Evolutionary conservation across 2,113 vertebrate species (phyloP).

Genomic region (Microcebus tavaratra): DNA sequence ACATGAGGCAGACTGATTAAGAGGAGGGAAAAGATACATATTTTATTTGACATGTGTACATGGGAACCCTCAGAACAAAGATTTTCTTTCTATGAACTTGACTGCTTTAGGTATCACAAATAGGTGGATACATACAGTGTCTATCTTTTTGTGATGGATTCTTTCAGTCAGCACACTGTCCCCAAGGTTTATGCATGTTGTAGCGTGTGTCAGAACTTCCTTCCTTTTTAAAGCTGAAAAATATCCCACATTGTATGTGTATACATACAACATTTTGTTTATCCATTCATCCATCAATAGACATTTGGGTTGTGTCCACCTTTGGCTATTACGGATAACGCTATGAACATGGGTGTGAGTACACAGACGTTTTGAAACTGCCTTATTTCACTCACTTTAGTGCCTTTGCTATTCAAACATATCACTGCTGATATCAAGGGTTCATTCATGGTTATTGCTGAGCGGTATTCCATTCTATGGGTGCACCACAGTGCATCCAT

Average conservation of each 20-base stretch:
- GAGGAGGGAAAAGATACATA: no score
- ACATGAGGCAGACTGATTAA: no score
- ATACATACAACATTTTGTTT: neutral
- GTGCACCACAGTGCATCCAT: neutral
- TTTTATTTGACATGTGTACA: no score
- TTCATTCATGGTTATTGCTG: neutral
- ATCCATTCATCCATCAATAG: neutral
- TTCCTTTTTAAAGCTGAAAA: neutral
- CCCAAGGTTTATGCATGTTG: neutral
- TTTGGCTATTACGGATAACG: neutral
- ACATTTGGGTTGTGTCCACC: neutral
- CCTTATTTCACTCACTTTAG: neutral
- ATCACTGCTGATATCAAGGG: neutral
- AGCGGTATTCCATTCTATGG: neutral
- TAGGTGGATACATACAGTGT: no score
- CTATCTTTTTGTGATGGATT: neutral
- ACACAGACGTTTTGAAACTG: neutral
- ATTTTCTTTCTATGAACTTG: no score
- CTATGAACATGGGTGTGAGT: neutral
- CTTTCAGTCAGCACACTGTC: neutral
- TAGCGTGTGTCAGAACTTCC: neutral
- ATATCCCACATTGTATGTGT: neutral
- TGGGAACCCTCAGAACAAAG: no score
- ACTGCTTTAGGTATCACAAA: no score
- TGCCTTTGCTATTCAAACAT: neutral